Base-by-base conservation (phyloP, 2,888 invertebrate species). In the Bhutanitis thaidina region DNA sequence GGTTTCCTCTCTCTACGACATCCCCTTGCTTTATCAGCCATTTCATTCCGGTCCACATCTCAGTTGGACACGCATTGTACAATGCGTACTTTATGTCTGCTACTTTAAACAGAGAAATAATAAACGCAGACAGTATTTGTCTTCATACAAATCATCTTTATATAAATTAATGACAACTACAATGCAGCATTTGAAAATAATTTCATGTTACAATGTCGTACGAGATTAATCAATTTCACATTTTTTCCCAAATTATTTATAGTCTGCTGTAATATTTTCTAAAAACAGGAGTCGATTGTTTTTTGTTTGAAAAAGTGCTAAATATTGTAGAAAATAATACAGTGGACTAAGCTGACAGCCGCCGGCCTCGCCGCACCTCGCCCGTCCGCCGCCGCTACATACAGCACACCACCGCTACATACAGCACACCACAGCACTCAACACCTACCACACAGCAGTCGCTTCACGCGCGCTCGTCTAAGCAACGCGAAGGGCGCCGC, bases 391-490 rank as follows among this genome's bases (percentile, higher is more conserved):
- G 8, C 25, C 20, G 14, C 20, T 25, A 7, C 12, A 16, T 9
- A 34, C 38, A 14, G n/a, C n/a, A 46, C 43, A 20, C 32, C 46
- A 35, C 50, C 12, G 37, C n/a, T 25, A 7, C 12, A 16, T 9
- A 34, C 38, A 14, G n/a, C n/a, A 46, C 43, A 20, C 32, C 46
- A 35, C 50, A 15, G 37, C n/a, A 25, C 13, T 9, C 15, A 34
- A 14, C 38, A 13, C 34, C n/a, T 34, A 43, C 7, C 7, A 34
- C 5, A 34, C 7, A 12, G 12, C 34, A 34, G 9, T 29, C 12
- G n/a, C 12, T 12, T 5, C 34, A 34, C 5, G 9, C 13, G 5
- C n/a, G n/a, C 10, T 10, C 7, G 12, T 34, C 12, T 12, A 7
- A 12, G 10, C 7, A 32, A 30, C 10, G 32, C n/a, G 34, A 34